Conservation (phyloP, 2,888 invertebrate genomes). For the Alcis repandata region DNA sequence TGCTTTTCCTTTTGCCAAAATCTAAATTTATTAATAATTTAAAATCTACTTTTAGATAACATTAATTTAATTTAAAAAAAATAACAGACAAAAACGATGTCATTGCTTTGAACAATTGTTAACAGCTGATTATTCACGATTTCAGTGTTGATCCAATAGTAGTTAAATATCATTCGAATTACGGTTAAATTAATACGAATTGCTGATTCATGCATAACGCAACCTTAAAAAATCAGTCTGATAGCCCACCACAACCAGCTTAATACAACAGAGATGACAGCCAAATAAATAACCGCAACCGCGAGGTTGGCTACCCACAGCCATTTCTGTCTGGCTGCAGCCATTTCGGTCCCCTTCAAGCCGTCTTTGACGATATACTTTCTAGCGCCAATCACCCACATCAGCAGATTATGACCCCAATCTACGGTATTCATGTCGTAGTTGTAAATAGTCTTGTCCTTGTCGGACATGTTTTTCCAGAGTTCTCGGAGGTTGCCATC, state of each 20-base stretch:
- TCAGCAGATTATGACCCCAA: slow-evolving; percentile 6
- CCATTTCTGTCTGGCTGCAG: slow-evolving; percentile 14
- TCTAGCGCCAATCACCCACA: slow-evolving; percentile 30
- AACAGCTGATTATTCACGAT: too few species aligned
- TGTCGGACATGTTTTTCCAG: slow-evolving; percentile 17
- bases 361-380: slow-evolving; percentile 44
- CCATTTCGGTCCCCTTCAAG: slow-evolving; percentile 5
- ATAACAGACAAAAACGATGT: too few species aligned
- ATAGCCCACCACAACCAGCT: not conserved
- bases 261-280: slow-evolving; percentile 10
- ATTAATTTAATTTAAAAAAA: too few species aligned
- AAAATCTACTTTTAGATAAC: too few species aligned
- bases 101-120: too few species aligned
- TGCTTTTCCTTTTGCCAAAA: too few species aligned
- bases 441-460: slow-evolving; percentile 39
- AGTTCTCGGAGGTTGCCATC: slow-evolving; percentile 30
- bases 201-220: not conserved
- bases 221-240: not conserved
- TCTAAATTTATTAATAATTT: too few species aligned
- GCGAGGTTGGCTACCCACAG: slow-evolving; percentile 18
- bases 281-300: not conserved
- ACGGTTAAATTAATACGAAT: too few species aligned
- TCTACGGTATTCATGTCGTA: slow-evolving; percentile 34
- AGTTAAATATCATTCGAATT: too few species aligned
- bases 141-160: too few species aligned